phyloP scores from a whole-genome alignment of 2,888 invertebrate genomes.

The Apotomis capreana region DNA sequence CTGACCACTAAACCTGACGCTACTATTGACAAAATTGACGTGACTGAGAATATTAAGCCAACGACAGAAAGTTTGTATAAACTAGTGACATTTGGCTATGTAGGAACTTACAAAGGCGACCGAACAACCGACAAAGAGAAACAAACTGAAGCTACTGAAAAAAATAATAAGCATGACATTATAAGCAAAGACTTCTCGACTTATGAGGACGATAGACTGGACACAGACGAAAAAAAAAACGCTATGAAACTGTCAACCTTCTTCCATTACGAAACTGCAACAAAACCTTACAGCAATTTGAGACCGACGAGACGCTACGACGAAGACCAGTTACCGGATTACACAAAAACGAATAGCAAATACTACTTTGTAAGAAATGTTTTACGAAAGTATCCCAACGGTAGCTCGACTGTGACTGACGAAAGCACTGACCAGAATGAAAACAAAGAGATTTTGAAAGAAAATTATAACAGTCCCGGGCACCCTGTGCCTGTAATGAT shows the following conservation, averaged over 20 bases:
- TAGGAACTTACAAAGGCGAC: slow-evolving; percentile 74
- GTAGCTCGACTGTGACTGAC: slow-evolving; percentile 48
- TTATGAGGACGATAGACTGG: slow-evolving; percentile 53
- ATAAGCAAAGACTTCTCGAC: slow-evolving; percentile 73
- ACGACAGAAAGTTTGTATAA: slow-evolving; percentile 75
- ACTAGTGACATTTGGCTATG: slow-evolving; percentile 78
- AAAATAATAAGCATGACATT: slow-evolving; percentile 51
- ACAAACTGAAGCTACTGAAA: slow-evolving; percentile 46
- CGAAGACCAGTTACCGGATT: slow-evolving; percentile 54
- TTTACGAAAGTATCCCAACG: slow-evolving; percentile 69
- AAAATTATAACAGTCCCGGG: slow-evolving; percentile 58
- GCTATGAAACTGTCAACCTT: slow-evolving; percentile 72
- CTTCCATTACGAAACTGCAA: slow-evolving; percentile 71
- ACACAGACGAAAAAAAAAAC: slow-evolving; percentile 50
- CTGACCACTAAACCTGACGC: slow-evolving; percentile 47
- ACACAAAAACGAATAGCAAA: slow-evolving; percentile 59
- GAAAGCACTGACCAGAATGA: slow-evolving; percentile 40
- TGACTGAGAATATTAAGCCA: slow-evolving; percentile 48
- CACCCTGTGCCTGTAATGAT: slow-evolving; percentile 54
- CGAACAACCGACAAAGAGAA: slow-evolving; percentile 47
- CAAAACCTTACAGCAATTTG: slow-evolving; percentile 66
- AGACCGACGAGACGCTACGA: slow-evolving; percentile 75
- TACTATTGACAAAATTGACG: slow-evolving; percentile 52
- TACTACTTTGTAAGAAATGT: slow-evolving; percentile 77
- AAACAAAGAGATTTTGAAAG: slow-evolving; percentile 51